Conservation (phyloP, 30 jellyfish, hydroid and myxozoan genomes). For the Pelagia noctiluca region DNA sequence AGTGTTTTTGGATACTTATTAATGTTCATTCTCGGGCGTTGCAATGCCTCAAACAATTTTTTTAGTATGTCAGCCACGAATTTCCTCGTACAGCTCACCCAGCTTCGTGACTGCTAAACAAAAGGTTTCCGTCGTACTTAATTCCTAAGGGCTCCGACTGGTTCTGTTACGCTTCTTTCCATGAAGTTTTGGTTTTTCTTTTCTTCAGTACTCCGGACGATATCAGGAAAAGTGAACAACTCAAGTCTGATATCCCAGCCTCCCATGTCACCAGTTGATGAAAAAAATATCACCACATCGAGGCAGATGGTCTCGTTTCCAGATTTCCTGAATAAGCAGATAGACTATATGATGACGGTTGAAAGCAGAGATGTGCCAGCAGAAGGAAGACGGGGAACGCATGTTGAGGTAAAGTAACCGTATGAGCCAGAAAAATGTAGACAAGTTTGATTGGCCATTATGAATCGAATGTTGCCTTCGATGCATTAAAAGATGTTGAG, state of each 20-base stretch:
- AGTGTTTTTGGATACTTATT: too few species aligned
- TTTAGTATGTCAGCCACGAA: too few species aligned
- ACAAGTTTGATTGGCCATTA: too few species aligned
- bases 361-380: conserved; percentile 99
- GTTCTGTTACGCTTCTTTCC: background rate
- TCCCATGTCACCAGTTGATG: conserved; percentile 53
- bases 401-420: conserved; percentile 99
- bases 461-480: too few species aligned
- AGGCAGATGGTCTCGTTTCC: conserved; percentile 67
- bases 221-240: conserved; percentile 62
- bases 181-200: background rate
- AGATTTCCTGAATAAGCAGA: conserved; percentile 85
- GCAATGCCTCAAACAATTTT: too few species aligned
- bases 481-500: too few species aligned
- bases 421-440: too few species aligned
- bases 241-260: conserved; percentile 83
- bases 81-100: too few species aligned
- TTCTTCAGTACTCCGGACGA: conserved; percentile 49
- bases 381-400: conserved; percentile 99
- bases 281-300: conserved; percentile 6
- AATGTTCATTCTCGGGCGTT: too few species aligned
- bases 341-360: conserved; percentile 98
- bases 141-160: too few species aligned
- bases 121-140: too few species aligned
- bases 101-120: too few species aligned